Conservation (phyloP, 2,797 vertebrate genomes). For the Danio kyathit region DNA sequence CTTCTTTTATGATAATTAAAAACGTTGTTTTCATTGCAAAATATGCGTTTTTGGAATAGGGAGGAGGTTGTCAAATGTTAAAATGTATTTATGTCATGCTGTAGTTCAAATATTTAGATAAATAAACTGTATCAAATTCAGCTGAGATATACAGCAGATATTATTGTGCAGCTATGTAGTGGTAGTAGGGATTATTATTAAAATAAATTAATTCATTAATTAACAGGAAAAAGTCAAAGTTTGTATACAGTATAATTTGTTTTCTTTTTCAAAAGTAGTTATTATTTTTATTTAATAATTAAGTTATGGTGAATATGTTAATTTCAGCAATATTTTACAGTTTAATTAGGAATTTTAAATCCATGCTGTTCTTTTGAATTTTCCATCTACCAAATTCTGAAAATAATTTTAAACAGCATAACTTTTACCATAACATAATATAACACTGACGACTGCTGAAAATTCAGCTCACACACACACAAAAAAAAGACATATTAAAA, state of each 20-base stretch:
- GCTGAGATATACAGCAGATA: not conserved
- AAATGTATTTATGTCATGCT: not conserved
- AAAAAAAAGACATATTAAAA: too few relatives aligned
- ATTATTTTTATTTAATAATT: too few relatives aligned
- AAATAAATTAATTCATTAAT: too few relatives aligned
- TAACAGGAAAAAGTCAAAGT: not conserved
- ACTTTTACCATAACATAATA: too few relatives aligned
- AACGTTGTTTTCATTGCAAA: not conserved
- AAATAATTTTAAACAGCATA: not conserved
- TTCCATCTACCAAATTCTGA: not conserved
- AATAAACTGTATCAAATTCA: not conserved
- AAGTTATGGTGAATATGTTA: too few relatives aligned
- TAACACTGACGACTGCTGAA: not conserved
- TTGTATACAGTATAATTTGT: not conserved
- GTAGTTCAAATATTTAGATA: not conserved
- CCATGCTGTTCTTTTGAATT: too few relatives aligned
- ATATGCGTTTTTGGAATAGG: not conserved
- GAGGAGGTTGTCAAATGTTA: not conserved
- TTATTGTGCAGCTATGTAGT: not conserved
- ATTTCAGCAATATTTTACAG: too few relatives aligned
- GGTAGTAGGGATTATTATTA: not conserved
- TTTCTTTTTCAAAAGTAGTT: not conserved
- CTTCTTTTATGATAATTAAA: conserved; percentile 18
- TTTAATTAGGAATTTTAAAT: too few relatives aligned
- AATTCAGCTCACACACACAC: not conserved